Evolutionary conservation across 2,888 invertebrate genomes (phyloP).

Genomic region (Zaprionus obscuricornis): DNA sequence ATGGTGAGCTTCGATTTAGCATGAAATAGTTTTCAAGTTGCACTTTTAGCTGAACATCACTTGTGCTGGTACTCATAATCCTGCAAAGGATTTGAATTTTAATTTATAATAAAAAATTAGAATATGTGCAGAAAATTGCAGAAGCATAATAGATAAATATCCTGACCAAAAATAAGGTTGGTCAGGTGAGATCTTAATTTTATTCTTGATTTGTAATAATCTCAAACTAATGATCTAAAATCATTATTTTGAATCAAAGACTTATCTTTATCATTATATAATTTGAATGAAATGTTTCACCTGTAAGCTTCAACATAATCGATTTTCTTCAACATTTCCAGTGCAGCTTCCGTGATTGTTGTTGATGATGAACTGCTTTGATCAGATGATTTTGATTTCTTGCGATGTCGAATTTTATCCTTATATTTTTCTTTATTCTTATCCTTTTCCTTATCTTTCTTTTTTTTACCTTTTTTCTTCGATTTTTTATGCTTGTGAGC

Average conservation of each 20-base stretch:
- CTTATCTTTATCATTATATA: neutral
- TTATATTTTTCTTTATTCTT: slow-evolving; percentile 62
- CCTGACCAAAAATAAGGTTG: slow-evolving; percentile 29
- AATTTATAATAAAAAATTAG: slow-evolving; percentile 10
- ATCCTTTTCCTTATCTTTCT: slow-evolving; percentile 73
- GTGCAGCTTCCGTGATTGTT: slow-evolving; percentile 65
- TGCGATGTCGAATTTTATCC: slow-evolving; percentile 63
- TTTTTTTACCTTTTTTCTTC: slow-evolving; percentile 86
- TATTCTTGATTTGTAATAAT: no score
- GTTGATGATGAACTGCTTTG: slow-evolving; percentile 16
- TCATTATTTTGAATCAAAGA: no score
- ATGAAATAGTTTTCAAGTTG: slow-evolving; percentile 71
- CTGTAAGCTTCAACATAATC: slow-evolving; percentile 88
- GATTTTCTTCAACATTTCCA: slow-evolving; percentile 87
- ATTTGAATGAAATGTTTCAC: slow-evolving; percentile 80
- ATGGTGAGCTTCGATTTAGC: slow-evolving; percentile 38
- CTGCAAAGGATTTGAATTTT: slow-evolving; percentile 52
- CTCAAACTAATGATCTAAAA: no score
- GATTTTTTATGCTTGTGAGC: slow-evolving; percentile 88
- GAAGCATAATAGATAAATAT: no score
- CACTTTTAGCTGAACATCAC: slow-evolving; percentile 63
- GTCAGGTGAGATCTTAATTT: no score
- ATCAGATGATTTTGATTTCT: slow-evolving; percentile 77
- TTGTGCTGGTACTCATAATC: slow-evolving; percentile 82
- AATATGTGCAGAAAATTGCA: slow-evolving; percentile 10